Evolutionary conservation across 2,888 invertebrate genomes (phyloP), one percentile per base, ranked within the genome.

Genomic region (Acleris cristana): DNA sequence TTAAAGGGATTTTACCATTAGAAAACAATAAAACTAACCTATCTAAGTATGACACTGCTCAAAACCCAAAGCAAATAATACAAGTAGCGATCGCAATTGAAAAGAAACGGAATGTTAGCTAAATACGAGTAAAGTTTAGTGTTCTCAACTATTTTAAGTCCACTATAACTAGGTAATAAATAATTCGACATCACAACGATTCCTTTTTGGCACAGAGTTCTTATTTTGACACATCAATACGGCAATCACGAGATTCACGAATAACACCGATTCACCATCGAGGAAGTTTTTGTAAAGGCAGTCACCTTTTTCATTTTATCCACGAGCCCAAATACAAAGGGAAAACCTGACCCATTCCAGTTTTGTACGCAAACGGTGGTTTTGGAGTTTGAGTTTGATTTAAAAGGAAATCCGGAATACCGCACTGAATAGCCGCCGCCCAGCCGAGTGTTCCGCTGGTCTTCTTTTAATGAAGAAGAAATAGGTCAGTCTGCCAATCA

Each of bases 401-500:
- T 30, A 30, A 45, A 65, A 26, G 44, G 52, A 59, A 54, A 55
- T 51, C 44, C 40, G 12, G 48, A 49, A 26, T 57, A 34, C 49
- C 53, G 60, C 40, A 26, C 54, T 44, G 51, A 55, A 61, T 51
- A 65, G n/a, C 52, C 3, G 26, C 49, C 51, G 44, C 48, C 30
- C 23, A 6, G 8, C n/a, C 14, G 12, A 21, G n/a, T 51, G 51
- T 52, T 57, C 57, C 44, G n/a, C 10, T 49, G 30, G 53, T 54
- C 61, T 18, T 26, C 26, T 61, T 56, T 56, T 66, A 61, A 61
- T 61, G 51, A 66, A 61, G 30, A 52, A 56, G 51, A 61, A 45
- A 40, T 62, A 57, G 66, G 62, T 66, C 66, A 66, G 61, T 19
- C 61, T 56, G 61, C 54, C 66, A 57, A 61, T 66, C 56, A 61